Percentiles rank a stretch among this genome's conserved stretches.
phyloP scores from a whole-genome alignment of 2,113 vertebrate species.

The Ochotona curzoniae region DNA sequence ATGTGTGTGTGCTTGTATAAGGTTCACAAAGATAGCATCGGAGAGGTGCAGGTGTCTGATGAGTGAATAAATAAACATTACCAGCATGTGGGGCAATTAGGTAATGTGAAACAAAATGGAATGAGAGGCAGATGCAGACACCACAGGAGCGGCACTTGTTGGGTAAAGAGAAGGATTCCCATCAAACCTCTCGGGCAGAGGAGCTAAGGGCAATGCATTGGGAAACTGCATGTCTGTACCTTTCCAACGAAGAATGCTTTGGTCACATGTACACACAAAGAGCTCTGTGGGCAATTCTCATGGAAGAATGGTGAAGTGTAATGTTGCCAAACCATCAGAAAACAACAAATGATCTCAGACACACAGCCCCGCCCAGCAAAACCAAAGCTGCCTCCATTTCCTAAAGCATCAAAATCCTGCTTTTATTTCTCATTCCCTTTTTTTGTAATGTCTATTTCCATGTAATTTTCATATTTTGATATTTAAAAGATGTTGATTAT shows the following conservation, averaged over 20 bases:
- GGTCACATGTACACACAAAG: neutral
- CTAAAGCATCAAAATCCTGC: neutral
- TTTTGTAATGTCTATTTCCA: neutral
- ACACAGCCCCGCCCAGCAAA: neutral
- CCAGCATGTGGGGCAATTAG: slow-evolving; percentile 63
- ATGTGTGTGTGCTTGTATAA: slow-evolving; percentile 41
- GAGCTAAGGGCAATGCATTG: accelerated
- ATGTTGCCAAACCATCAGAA: neutral
- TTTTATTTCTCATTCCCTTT: neutral
- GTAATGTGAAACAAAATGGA: slow-evolving; percentile 53
- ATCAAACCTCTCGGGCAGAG: neutral
- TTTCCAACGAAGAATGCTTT: neutral
- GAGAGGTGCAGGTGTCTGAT: slow-evolving; percentile 57
- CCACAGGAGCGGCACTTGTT: neutral
- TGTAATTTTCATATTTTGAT: neutral
- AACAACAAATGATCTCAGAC: neutral
- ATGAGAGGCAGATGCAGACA: slow-evolving; percentile 18
- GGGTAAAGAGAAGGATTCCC: neutral
- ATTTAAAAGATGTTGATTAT: neutral
- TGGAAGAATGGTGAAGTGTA: neutral
- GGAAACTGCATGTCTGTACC: neutral
- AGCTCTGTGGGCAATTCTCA: neutral
- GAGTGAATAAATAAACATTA: slow-evolving; percentile 42
- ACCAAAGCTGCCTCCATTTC: neutral
- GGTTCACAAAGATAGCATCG: slow-evolving; percentile 42